Percentiles rank a stretch among this genome's conserved stretches.
Evolutionary conservation across 2,888 invertebrate genomes (phyloP).

Genomic region (Lobophora halterata): DNA sequence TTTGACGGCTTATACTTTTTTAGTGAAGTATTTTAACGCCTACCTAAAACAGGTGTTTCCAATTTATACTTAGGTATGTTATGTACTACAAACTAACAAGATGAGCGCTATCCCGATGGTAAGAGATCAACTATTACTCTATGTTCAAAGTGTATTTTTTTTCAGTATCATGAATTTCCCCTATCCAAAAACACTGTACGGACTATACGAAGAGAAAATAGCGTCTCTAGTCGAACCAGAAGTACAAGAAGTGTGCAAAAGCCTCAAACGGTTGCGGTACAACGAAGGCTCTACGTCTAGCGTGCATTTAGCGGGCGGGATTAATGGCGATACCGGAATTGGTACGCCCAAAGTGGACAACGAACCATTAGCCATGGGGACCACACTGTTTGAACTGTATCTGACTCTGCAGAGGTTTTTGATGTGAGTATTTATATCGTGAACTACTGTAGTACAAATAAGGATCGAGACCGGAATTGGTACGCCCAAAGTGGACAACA

Average conservation of each 20-base stretch:
- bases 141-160: too few species aligned
- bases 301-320: slow-evolving; percentile 73
- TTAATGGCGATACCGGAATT: slow-evolving; percentile 73
- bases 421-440: slow-evolving; percentile 78
- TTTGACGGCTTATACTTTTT: too few species aligned
- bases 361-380: slow-evolving; percentile 89
- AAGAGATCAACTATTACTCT: too few species aligned
- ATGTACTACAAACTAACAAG: too few species aligned
- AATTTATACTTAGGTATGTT: too few species aligned
- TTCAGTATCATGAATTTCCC: slow-evolving; percentile 85
- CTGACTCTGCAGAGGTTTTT: slow-evolving; percentile 93
- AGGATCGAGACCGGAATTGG: slow-evolving; percentile 72
- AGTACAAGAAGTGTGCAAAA: slow-evolving; percentile 86
- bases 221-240: slow-evolving; percentile 86
- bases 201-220: slow-evolving; percentile 86
- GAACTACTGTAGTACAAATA: too few species aligned
- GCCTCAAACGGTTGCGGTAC: slow-evolving; percentile 83
- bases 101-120: too few species aligned
- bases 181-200: slow-evolving; percentile 87
- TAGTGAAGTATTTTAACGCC: too few species aligned
- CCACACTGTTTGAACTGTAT: slow-evolving; percentile 95
- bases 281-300: slow-evolving; percentile 65
- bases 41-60: too few species aligned
- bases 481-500: slow-evolving; percentile 71
- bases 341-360: slow-evolving; percentile 72